phyloP scores from a whole-genome alignment of 2,113 vertebrate genomes.

The Indri indri region DNA sequence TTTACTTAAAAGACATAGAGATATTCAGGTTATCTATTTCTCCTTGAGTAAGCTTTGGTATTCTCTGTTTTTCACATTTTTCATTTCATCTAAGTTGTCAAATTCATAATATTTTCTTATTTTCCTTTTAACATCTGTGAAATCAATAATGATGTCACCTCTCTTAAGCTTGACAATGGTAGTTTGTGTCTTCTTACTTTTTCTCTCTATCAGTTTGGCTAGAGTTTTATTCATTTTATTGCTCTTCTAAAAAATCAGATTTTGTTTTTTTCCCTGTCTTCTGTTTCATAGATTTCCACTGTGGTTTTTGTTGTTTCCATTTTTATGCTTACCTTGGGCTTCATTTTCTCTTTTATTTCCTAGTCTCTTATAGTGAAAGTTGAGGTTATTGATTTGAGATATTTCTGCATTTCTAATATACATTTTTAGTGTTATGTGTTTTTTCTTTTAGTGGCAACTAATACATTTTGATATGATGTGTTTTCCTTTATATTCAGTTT shows the following conservation, averaged over 20 bases:
- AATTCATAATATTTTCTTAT: background rate
- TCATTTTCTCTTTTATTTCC: background rate
- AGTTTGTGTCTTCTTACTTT: background rate
- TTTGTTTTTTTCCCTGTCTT: background rate
- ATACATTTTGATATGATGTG: background rate
- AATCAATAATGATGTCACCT: background rate
- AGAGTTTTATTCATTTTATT: background rate
- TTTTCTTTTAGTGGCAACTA: background rate
- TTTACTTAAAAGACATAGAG: background rate
- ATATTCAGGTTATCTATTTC: background rate
- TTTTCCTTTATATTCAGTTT: background rate
- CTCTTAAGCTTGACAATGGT: background rate
- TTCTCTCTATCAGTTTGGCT: background rate
- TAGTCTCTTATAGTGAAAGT: background rate
- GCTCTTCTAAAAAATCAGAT: background rate
- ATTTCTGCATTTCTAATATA: background rate
- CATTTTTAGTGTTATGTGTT: background rate
- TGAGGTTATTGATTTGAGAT: background rate
- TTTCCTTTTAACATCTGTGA: background rate
- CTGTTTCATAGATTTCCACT: background rate
- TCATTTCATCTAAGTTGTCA: background rate
- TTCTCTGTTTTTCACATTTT: background rate
- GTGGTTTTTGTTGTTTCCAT: background rate
- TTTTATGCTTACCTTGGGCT: background rate
- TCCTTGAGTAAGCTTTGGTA: background rate